phyloP scores from a whole-genome alignment of 2,113 vertebrate genomes.

The Harpagus bidentatus region DNA sequence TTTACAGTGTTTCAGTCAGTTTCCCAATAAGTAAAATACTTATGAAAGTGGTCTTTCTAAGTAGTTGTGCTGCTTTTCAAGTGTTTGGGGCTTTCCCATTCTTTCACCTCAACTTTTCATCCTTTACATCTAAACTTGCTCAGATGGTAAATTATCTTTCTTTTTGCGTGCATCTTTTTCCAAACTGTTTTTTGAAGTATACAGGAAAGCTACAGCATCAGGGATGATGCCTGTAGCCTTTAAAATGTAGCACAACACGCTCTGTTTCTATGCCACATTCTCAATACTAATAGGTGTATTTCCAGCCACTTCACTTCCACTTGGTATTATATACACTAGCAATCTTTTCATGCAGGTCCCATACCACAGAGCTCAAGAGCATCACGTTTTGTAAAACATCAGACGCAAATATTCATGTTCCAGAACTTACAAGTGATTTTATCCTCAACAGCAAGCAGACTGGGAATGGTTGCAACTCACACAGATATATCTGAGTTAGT shows the following conservation, averaged over 20 bases:
- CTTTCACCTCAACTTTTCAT: neutral
- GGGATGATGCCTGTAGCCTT: neutral
- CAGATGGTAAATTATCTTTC: neutral
- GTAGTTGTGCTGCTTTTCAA: neutral
- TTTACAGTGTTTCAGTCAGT: neutral
- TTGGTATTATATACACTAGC: neutral
- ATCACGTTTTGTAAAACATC: neutral
- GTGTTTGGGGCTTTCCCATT: neutral
- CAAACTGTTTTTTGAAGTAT: neutral
- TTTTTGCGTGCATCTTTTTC: neutral
- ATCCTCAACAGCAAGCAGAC: neutral
- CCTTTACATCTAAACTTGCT: neutral
- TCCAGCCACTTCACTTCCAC: neutral
- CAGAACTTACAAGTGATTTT: neutral
- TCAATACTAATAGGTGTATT: neutral
- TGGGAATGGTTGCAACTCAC: neutral
- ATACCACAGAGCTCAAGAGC: neutral
- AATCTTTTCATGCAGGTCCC: neutral
- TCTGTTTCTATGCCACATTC: neutral
- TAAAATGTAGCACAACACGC: neutral
- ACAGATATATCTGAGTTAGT: neutral
- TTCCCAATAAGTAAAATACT: neutral
- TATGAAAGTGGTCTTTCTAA: neutral
- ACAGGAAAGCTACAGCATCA: neutral
- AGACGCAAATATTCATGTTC: neutral